Percentiles rank a stretch among this genome's conserved stretches.
Evolutionary conservation across 2,888 invertebrate species (phyloP).

Genomic region (Nemurella pictetii): DNA sequence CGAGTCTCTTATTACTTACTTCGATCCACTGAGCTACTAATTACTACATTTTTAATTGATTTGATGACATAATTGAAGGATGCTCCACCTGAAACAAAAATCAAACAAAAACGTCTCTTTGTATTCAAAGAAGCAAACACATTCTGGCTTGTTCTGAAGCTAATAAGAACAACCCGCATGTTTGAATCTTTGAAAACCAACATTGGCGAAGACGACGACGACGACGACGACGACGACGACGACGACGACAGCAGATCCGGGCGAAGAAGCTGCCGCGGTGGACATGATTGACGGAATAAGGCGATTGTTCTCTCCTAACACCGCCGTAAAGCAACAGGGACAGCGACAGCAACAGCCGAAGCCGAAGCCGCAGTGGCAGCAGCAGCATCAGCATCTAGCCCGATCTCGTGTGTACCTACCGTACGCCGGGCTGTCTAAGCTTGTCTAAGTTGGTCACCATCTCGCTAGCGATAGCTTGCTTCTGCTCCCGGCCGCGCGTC

Average conservation of each 20-base stretch:
- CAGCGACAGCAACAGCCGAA: background rate
- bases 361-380: background rate
- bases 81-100: no score
- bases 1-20: no score
- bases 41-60: no score
- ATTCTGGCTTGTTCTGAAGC: no score
- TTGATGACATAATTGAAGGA: no score
- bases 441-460: background rate
- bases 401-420: no score
- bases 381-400: background rate
- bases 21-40: no score
- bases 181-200: no score
- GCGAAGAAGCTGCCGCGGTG: background rate
- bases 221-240: background rate
- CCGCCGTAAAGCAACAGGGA: background rate
- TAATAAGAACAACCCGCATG: no score
- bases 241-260: background rate
- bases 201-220: background rate
- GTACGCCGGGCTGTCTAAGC: background rate
- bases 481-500: background rate
- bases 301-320: background rate
- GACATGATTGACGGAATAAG: background rate
- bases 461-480: background rate
- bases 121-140: no score
- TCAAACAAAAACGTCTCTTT: no score